phyloP scores from a whole-genome alignment of 2,888 invertebrate species.

The Ochropleura plecta region DNA sequence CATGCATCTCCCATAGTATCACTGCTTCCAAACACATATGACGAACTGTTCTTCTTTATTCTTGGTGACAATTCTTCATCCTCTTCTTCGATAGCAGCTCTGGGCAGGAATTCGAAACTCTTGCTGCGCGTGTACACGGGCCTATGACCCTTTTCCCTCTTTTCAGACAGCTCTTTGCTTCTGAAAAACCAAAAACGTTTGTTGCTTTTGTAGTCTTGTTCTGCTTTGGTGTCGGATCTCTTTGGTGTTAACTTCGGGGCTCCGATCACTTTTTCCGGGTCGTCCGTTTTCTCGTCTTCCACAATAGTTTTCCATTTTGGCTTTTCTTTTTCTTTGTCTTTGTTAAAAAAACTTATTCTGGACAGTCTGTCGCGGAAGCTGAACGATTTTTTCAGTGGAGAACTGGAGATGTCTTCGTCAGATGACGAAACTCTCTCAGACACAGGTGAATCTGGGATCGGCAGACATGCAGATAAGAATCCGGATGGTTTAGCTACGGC shows the following conservation, averaged over 20 bases:
- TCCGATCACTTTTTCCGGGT: constrained; percentile 36
- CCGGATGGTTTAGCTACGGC: constrained; percentile 87
- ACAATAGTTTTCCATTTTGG: constrained; percentile 78
- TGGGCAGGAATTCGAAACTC: constrained; percentile 87
- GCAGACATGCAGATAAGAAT: constrained; percentile 82
- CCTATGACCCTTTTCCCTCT: constrained; percentile 70
- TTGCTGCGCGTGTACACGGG: constrained; percentile 85
- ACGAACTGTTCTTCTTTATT: constrained; percentile 72
- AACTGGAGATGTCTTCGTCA: constrained; percentile 73
- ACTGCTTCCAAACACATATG: constrained; percentile 80
- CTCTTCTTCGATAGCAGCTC: constrained; percentile 81
- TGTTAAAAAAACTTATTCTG: constrained; percentile 81
- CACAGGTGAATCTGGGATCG: constrained; percentile 78
- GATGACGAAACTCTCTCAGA: constrained; percentile 73
- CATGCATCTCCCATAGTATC: constrained; percentile 83
- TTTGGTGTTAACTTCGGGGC: constrained; percentile 54
- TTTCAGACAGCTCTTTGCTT: constrained; percentile 78
- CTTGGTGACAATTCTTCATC: constrained; percentile 67
- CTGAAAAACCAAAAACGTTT: constrained; percentile 87
- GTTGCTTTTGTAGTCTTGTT: constrained; percentile 79
- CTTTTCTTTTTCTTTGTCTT: constrained; percentile 80
- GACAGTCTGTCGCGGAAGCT: constrained; percentile 86
- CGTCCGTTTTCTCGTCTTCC: constrained; percentile 73
- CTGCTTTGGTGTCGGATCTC: constrained; percentile 66
- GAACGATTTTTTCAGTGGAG: constrained; percentile 85